These are phyloP conservation scores for Antrozous pallidus DNA, from an alignment of 2,797 vertebrate species.

Conservation along the genomic window DNA sequence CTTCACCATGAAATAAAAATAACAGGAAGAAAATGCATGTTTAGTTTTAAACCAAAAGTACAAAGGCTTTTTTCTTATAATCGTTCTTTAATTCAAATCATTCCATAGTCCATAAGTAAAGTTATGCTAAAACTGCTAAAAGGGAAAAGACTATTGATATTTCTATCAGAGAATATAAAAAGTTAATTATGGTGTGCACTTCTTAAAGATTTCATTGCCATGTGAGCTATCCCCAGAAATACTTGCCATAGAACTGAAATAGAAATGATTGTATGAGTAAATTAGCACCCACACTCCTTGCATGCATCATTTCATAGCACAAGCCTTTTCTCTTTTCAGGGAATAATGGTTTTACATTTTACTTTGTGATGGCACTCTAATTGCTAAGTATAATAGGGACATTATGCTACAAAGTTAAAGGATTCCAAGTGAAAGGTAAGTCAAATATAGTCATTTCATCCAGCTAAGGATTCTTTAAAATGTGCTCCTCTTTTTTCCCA, in stretches of 20 bases:
- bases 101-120: conserved; percentile 36
- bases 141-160: conserved; percentile 49
- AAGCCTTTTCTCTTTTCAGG: conserved; percentile 71
- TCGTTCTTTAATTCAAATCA: conserved; percentile 50
- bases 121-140: conserved; percentile 45
- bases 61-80: conserved; percentile 27
- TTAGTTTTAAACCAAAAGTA: conserved; percentile 45
- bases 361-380: conserved; percentile 74
- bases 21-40: conserved; percentile 9
- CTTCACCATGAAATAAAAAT: conserved; percentile 32
- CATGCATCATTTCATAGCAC: conserved; percentile 64
- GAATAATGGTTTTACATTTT: conserved; percentile 76
- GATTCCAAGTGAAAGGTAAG: conserved; percentile 73
- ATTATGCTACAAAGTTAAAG: conserved; percentile 74
- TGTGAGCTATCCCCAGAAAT: conserved; percentile 73
- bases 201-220: conserved; percentile 61
- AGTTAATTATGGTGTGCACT: conserved; percentile 68
- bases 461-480: conserved; percentile 43
- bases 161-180: conserved; percentile 62
- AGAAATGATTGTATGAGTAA: conserved; percentile 76
- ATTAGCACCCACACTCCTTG: conserved; percentile 73
- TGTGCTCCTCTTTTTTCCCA: not conserved
- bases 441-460: conserved; percentile 71
- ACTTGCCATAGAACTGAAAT: conserved; percentile 75
- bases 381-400: conserved; percentile 76